These are phyloP conservation scores for Julus scandinavius DNA, from an alignment of 2,888 invertebrate genomes.

Conservation along the genomic window DNA sequence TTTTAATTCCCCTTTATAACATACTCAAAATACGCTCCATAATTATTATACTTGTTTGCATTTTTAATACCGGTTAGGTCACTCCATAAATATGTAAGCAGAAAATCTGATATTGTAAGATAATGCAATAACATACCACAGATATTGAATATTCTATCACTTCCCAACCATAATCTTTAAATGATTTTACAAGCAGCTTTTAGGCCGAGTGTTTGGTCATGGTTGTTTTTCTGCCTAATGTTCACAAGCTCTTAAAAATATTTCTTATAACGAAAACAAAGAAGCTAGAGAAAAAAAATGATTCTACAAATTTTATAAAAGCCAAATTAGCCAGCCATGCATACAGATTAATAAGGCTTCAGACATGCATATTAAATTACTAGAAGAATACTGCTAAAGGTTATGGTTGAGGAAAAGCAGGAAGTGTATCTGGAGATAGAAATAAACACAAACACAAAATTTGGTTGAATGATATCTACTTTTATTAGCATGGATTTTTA, in stretches of 20 bases:
- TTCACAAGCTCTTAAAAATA: neutral
- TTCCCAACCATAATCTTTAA: slow-evolving; percentile 9
- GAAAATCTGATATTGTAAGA: neutral
- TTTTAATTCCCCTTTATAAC: neutral
- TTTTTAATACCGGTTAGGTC: neutral
- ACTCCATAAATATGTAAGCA: neutral
- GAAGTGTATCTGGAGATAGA: slow-evolving; percentile 31
- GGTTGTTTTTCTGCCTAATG: neutral
- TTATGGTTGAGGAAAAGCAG: slow-evolving; percentile 29
- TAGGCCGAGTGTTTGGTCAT: neutral
- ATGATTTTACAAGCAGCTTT: neutral
- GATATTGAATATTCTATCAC: neutral
- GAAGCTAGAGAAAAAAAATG: neutral
- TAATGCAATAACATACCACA: neutral
- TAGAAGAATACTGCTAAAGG: slow-evolving; percentile 3
- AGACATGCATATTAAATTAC: slow-evolving; percentile 30
- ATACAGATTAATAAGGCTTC: neutral
- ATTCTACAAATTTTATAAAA: neutral
- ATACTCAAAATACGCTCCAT: neutral
- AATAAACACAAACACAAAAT: slow-evolving; percentile 53
- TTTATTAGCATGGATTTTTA: slow-evolving; percentile 52
- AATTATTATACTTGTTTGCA: neutral
- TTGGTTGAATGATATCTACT: slow-evolving; percentile 52
- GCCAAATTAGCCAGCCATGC: slow-evolving; percentile 4
- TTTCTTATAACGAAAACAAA: neutral